A percentile compares a stretch with the other conserved stretches of the same genome.
These are phyloP conservation scores for Auanema freiburgensis DNA, from an alignment of 2,888 invertebrate genomes.

Conservation along the genomic window DNA sequence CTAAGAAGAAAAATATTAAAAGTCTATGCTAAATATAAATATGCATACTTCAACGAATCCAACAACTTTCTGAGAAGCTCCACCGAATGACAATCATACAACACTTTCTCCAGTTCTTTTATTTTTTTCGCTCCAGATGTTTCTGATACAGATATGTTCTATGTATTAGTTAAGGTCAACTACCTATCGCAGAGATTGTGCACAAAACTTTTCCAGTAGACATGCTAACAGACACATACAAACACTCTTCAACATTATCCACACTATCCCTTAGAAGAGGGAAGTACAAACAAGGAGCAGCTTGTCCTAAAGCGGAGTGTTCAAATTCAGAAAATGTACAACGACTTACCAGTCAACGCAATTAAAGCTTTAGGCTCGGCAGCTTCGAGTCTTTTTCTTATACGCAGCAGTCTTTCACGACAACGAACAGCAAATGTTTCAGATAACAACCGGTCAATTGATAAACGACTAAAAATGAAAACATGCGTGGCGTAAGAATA, in stretches of 20 bases:
- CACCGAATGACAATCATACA: slow-evolving; percentile 34
- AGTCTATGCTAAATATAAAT: slow-evolving; percentile 3
- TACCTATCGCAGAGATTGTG: slow-evolving; percentile 36
- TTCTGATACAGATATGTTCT: slow-evolving; percentile 16
- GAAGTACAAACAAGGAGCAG: slow-evolving; percentile 44
- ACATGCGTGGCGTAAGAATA: too few relatives aligned
- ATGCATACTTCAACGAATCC: slow-evolving; percentile 17
- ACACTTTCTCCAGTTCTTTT: slow-evolving; percentile 28
- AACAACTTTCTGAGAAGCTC: slow-evolving; percentile 28
- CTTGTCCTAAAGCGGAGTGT: slow-evolving; percentile 33
- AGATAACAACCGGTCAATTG: slow-evolving; percentile 48
- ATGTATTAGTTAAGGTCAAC: not conserved
- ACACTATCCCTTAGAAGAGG: slow-evolving; percentile 40
- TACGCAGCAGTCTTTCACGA: slow-evolving; percentile 47
- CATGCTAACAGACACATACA: slow-evolving; percentile 53
- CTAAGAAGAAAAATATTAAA: slow-evolving; percentile 21
- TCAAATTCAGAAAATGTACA: not conserved
- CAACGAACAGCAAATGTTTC: slow-evolving; percentile 50
- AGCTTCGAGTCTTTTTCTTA: slow-evolving; percentile 46
- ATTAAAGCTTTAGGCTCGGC: slow-evolving; percentile 34
- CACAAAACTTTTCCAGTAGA: slow-evolving; percentile 57
- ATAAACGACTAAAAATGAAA: slow-evolving; percentile 43
- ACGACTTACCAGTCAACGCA: slow-evolving; percentile 23
- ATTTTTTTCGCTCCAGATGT: slow-evolving; percentile 20
- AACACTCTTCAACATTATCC: slow-evolving; percentile 27